phyloP scores from a whole-genome alignment of 2,113 vertebrate genomes.

The Pituophis catenifer region DNA sequence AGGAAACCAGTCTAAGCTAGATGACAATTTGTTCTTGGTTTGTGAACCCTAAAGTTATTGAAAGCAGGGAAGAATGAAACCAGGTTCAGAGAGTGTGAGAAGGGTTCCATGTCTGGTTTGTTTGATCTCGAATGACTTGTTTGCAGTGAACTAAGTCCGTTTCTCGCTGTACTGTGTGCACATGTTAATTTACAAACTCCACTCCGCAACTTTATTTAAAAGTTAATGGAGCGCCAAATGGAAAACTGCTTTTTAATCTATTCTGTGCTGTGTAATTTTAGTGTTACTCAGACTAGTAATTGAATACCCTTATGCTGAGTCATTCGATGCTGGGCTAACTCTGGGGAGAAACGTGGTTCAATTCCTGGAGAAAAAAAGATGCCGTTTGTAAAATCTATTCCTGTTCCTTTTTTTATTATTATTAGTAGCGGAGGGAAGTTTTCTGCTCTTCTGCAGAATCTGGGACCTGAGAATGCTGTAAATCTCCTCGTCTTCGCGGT shows the following conservation, averaged over 20 bases:
- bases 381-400: background rate
- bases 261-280: background rate
- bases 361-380: background rate
- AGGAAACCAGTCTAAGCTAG: background rate
- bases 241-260: background rate
- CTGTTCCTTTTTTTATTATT: conserved; percentile 2
- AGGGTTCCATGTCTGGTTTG: background rate
- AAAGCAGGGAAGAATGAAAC: background rate
- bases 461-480: conserved; percentile 93
- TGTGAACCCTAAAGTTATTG: background rate
- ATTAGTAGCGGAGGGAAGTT: conserved; percentile 87
- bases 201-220: background rate
- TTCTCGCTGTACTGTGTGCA: background rate
- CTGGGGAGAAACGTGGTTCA: background rate
- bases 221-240: background rate
- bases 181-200: background rate
- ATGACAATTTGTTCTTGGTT: background rate
- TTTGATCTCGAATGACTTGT: background rate
- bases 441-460: conserved; percentile 91
- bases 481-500: conserved; percentile 92
- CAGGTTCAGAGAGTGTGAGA: background rate
- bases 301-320: background rate
- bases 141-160: background rate
- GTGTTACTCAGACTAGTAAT: background rate
- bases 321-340: background rate